These are phyloP conservation scores for Scomber colias DNA, from an alignment of 2,113 vertebrate species.

Conservation along the genomic window DNA sequence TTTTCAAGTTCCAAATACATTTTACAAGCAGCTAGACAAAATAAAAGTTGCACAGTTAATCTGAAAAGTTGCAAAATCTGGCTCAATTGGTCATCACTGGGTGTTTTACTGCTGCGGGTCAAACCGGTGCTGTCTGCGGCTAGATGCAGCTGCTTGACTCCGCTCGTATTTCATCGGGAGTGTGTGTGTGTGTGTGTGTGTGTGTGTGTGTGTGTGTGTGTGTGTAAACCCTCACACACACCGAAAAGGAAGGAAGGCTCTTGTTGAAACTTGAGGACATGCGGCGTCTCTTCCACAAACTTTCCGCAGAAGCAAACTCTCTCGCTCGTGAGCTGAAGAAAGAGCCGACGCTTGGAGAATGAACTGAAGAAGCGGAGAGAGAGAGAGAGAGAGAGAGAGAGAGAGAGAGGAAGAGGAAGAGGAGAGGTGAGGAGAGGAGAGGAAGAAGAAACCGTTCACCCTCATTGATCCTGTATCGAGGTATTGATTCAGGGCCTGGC, in stretches of 20 bases:
- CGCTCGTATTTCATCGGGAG: slow-evolving; percentile 40
- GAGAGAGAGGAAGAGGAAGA: not conserved
- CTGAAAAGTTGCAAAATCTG: no score
- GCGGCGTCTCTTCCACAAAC: slow-evolving; percentile 64
- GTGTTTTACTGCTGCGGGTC: slow-evolving; percentile 64
- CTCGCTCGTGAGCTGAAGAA: slow-evolving; percentile 12
- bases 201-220: not conserved
- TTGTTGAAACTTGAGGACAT: slow-evolving; percentile 65
- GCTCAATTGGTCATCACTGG: no score
- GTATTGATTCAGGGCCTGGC: slow-evolving; percentile 67
- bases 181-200: not conserved
- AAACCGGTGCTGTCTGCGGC: not conserved
- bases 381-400: not conserved
- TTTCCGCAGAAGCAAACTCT: slow-evolving; percentile 9
- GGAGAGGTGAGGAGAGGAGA: not conserved
- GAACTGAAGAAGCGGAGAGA: slow-evolving; percentile 46
- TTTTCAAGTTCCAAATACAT: no score
- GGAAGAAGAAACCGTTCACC: slow-evolving; percentile 43
- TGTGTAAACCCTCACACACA: slow-evolving; percentile 30
- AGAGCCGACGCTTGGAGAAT: slow-evolving; percentile 28
- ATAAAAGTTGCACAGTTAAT: no score
- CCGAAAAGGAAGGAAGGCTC: slow-evolving; percentile 32
- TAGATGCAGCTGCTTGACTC: not conserved
- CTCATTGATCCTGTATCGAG: slow-evolving; percentile 65
- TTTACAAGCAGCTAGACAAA: no score